These are phyloP conservation scores for Thalassarche chlororhynchos DNA, from an alignment of 2,113 vertebrate genomes.

Conservation along the genomic window DNA sequence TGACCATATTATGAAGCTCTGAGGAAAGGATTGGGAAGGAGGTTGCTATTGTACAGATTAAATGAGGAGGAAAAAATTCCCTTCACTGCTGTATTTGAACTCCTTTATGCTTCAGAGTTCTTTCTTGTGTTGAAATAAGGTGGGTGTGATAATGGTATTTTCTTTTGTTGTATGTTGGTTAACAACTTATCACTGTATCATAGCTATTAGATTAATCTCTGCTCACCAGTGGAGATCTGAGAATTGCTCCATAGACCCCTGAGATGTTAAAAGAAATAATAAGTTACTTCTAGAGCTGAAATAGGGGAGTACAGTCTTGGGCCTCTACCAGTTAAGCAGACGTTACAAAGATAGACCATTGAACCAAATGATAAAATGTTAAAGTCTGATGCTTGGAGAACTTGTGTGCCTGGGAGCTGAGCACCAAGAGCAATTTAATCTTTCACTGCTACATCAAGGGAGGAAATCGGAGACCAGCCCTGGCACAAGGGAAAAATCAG, in stretches of 20 bases:
- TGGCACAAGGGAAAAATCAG: background rate
- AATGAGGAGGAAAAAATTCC: background rate
- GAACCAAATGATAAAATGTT: background rate
- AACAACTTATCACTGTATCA: background rate
- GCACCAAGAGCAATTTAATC: background rate
- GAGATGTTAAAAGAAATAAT: background rate
- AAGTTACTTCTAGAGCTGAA: background rate
- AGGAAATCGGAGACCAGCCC: background rate
- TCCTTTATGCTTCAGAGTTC: background rate
- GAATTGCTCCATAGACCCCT: background rate
- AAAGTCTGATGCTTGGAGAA: background rate
- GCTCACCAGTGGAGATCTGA: background rate
- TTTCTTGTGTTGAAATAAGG: constrained; percentile 1
- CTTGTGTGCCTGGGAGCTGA: background rate
- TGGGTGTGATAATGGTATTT: background rate
- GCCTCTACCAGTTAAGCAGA: background rate
- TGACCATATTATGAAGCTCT: background rate
- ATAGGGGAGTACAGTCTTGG: background rate
- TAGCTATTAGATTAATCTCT: background rate
- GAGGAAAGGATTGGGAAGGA: background rate
- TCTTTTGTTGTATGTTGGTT: background rate
- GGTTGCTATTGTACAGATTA: background rate
- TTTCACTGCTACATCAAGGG: background rate
- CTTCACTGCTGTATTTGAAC: background rate
- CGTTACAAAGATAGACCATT: background rate